Evolutionary conservation across 2,888 invertebrate genomes (phyloP), one percentile per base, ranked within the genome.

Genomic region (Zaprionus lineosus): DNA sequence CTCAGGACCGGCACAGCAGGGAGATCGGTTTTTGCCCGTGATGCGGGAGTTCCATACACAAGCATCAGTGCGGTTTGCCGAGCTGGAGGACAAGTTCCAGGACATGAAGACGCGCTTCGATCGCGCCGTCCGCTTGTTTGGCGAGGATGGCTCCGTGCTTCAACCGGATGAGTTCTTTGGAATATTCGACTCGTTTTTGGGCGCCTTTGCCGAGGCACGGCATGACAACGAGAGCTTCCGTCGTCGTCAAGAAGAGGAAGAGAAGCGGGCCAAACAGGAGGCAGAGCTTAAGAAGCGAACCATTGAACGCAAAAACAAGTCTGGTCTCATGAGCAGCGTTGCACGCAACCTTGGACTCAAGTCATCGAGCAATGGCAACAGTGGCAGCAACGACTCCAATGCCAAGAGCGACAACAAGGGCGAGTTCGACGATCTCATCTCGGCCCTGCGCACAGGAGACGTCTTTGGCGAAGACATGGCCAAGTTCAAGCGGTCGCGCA

Each of bases 401-500:
- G 92, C 92, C 58, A 93, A 93, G 74, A 73, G 83, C 18, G 83
- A 87, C 48, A 89, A 88, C 47, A 94, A 96, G 86, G 97, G 98
- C 5, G 98, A 98, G 90, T 98, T 98, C 90, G 98, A 98, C 87
- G 98, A 98, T 90, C 92, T 98, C 75, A 98, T 98, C 87, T 98
- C 98, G 0, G 98, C 98, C 0, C 90, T 98, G 44, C 91, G 98
- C 58, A 98, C 98, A 0, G 98, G 98, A 0, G 97, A 98, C 86
- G 97, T 98, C 0, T 98, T 98, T 86, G 97, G 97, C 0, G 98
- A 98, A 87, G 98, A 98, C 88, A 96, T 98, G 84, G 97, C 97
- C 48, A 98, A 98, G 90, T 96, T 97, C 86, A 95, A 95, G 81
- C 91, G 95, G 50, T 95, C 94, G 36, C 92, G 95, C 69, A 94